Evolutionary conservation across 2,113 vertebrate genomes (phyloP).

Genomic region (Irena cyanogastra): DNA sequence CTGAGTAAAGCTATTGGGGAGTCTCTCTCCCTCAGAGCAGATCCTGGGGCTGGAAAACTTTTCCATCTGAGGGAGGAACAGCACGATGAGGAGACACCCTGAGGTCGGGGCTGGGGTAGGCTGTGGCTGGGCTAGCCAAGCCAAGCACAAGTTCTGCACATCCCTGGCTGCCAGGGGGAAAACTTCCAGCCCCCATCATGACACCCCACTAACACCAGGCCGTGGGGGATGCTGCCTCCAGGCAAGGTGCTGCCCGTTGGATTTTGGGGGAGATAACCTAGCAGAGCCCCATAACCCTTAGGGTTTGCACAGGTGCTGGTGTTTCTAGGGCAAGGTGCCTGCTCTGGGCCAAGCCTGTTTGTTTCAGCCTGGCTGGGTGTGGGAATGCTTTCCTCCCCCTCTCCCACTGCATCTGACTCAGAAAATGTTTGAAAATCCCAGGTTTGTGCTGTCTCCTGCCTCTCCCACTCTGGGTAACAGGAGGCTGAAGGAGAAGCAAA

Average conservation of each 20-base stretch:
- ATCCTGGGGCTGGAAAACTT: not conserved
- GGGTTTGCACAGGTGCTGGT: not conserved
- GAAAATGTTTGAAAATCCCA: conserved; percentile 36
- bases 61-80: rapidly evolving
- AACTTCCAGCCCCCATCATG: not conserved
- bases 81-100: rapidly evolving
- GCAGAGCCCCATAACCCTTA: not conserved
- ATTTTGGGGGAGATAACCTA: not conserved
- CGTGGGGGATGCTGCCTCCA: not conserved
- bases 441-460: not conserved
- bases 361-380: not conserved
- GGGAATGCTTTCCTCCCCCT: not conserved
- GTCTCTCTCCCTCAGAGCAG: not conserved
- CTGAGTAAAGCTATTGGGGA: not conserved
- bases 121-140: rapidly evolving
- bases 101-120: rapidly evolving
- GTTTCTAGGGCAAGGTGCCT: not conserved
- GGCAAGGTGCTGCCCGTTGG: not conserved
- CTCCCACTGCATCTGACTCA: conserved; percentile 23
- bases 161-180: not conserved
- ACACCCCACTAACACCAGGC: rapidly evolving
- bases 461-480: not conserved
- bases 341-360: not conserved
- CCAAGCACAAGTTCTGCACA: rapidly evolving
- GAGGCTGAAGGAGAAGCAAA: conserved; percentile 26